These are phyloP conservation scores for Aphyosemion australe DNA, from an alignment of 2,113 vertebrate species.

Conservation along the genomic window DNA sequence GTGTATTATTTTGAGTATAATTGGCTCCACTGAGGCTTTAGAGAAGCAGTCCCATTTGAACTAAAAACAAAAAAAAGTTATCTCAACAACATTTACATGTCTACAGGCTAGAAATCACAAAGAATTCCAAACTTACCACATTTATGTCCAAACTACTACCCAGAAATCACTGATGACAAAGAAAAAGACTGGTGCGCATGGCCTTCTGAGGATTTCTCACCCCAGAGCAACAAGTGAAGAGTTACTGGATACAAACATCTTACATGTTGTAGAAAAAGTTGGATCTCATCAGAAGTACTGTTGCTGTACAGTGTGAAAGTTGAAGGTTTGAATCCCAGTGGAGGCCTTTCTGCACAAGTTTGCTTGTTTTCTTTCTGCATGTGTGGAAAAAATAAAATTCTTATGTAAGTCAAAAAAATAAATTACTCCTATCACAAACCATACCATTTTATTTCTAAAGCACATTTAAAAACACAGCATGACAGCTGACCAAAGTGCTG, in stretches of 20 bases:
- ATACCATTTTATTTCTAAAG: too few relatives aligned
- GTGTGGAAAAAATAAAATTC: too few relatives aligned
- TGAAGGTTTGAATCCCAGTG: too few relatives aligned
- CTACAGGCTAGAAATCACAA: slow-evolving; percentile 39
- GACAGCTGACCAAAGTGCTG: too few relatives aligned
- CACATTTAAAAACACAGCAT: too few relatives aligned
- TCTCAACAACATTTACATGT: slow-evolving; percentile 43
- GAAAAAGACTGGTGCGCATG: neutral
- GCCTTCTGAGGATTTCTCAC: slow-evolving; percentile 13
- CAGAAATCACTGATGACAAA: slow-evolving; percentile 19
- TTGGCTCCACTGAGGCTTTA: slow-evolving; percentile 62
- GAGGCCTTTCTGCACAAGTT: too few relatives aligned
- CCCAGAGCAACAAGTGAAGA: neutral
- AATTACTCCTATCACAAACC: too few relatives aligned
- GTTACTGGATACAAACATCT: neutral
- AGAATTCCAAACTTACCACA: slow-evolving; percentile 25
- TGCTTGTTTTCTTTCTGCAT: too few relatives aligned
- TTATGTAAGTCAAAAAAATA: too few relatives aligned
- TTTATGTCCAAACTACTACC: slow-evolving; percentile 12
- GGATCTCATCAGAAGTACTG: too few relatives aligned
- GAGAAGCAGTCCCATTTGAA: slow-evolving; percentile 40
- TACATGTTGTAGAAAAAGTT: too few relatives aligned
- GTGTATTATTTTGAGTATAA: slow-evolving; percentile 68
- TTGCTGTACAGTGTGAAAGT: too few relatives aligned
- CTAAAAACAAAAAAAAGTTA: slow-evolving; percentile 25